These are phyloP conservation scores for Parasteatoda tepidariorum DNA, from an alignment of 1,140 invertebrate species.

Conservation along the genomic window DNA sequence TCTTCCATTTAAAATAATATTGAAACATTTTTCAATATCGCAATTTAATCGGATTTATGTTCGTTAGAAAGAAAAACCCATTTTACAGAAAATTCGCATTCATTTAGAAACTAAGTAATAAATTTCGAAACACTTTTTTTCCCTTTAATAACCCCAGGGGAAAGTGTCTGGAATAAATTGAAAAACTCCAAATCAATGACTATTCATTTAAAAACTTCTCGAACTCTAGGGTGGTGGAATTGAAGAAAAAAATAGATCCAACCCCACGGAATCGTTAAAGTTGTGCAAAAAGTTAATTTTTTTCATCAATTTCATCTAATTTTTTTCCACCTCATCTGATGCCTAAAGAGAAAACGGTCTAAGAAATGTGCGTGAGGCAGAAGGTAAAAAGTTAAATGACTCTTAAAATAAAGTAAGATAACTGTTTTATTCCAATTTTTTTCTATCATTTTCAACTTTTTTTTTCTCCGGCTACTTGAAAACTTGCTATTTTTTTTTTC, in stretches of 20 bases:
- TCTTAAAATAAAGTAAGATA: conserved; percentile 59
- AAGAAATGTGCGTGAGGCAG: conserved; percentile 1
- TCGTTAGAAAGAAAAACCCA: conserved; percentile 23
- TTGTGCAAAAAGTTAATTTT: conserved; percentile 59
- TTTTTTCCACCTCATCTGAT: neutral
- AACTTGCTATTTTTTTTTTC: conserved; percentile 48
- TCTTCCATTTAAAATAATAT: conserved; percentile 53
- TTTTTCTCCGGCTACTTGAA: neutral
- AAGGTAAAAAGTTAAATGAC: conserved; percentile 59
- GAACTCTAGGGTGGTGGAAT: neutral
- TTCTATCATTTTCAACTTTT: conserved; percentile 5
- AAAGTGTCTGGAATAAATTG: conserved; percentile 49
- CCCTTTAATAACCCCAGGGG: conserved; percentile 45
- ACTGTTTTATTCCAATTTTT: conserved; percentile 45
- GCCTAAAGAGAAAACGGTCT: conserved; percentile 9
- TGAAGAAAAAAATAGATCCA: conserved; percentile 8
- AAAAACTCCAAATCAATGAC: conserved; percentile 59
- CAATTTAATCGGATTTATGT: conserved; percentile 45
- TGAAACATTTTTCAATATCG: conserved; percentile 50
- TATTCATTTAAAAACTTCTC: conserved; percentile 45
- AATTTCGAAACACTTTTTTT: conserved; percentile 12
- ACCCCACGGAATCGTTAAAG: conserved; percentile 56
- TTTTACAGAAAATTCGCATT: conserved; percentile 41
- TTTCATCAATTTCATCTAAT: conserved; percentile 58
- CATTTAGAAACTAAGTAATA: conserved; percentile 43